These are phyloP conservation scores for Ceratoteleas bidentatus DNA, from an alignment of 1,140 invertebrate species.

Conservation along the genomic window DNA sequence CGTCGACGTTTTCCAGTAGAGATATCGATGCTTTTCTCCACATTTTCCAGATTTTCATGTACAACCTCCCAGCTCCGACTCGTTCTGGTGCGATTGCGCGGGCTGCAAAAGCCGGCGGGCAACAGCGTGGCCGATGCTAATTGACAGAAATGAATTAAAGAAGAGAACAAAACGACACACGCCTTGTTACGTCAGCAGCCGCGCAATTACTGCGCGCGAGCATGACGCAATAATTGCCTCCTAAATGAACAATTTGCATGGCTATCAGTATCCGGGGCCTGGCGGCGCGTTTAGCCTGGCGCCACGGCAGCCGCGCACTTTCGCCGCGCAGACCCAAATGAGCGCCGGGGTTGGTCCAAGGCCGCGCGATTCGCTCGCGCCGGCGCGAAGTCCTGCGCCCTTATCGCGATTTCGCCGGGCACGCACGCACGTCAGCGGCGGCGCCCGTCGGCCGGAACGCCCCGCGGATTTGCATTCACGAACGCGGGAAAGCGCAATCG, in stretches of 20 bases:
- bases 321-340: conserved; percentile 47
- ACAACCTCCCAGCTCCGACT: too few relatives aligned
- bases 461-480: conserved; percentile 47
- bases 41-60: too few relatives aligned
- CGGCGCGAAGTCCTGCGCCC: conserved; percentile 14
- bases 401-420: conserved; percentile 43
- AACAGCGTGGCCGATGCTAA: conserved; percentile 10
- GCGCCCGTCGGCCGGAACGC: conserved; percentile 36
- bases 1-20: too few relatives aligned
- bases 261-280: conserved; percentile 36
- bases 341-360: conserved; percentile 12
- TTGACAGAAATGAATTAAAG: conserved; percentile 39
- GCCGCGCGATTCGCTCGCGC: conserved; percentile 3
- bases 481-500: conserved; percentile 44
- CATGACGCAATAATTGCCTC: conserved; percentile 46
- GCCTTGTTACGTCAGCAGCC: conserved; percentile 41
- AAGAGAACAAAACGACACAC: conserved; percentile 28
- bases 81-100: too few relatives aligned
- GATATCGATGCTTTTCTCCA: too few relatives aligned
- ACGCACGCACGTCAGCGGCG: conserved; percentile 32
- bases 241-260: conserved; percentile 50
- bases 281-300: conserved; percentile 36
- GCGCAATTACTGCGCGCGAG: conserved; percentile 36
- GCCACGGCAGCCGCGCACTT: conserved; percentile 46
- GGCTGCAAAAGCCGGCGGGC: too few relatives aligned